phyloP scores from a whole-genome alignment of 1,140 invertebrate species.

The Pseudachorutes palmiensis region DNA sequence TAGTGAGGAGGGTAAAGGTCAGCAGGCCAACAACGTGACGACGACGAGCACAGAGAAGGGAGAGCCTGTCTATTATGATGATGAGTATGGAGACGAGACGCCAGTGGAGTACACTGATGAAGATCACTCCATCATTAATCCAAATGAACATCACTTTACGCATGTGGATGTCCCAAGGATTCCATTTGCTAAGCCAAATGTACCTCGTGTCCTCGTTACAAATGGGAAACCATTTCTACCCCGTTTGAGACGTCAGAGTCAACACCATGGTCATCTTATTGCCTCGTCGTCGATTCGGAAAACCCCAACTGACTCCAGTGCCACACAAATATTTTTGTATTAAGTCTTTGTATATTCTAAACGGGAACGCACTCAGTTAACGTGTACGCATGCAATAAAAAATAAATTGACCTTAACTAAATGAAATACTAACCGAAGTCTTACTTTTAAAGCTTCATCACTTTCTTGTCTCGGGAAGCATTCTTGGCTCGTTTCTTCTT shows the following conservation, averaged over 20 bases:
- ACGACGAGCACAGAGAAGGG: too few species aligned
- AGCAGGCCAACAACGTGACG: background rate
- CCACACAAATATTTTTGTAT: background rate
- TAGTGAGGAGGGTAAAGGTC: background rate
- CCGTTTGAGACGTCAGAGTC: conserved; percentile 29
- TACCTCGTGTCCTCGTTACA: conserved; percentile 35
- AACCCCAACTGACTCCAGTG: background rate
- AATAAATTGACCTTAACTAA: background rate
- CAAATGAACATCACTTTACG: conserved; percentile 34
- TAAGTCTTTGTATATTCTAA: background rate
- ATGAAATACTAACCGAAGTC: background rate
- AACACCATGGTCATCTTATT: conserved; percentile 12
- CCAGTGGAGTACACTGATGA: conserved; percentile 31
- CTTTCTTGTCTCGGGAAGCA: conserved; percentile 12
- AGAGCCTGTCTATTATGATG: conserved; percentile 30
- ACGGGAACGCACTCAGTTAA: background rate
- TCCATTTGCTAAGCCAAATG: conserved; percentile 38
- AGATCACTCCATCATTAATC: conserved; percentile 22
- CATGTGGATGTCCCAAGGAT: conserved; percentile 38
- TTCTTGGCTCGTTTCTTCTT: conserved; percentile 61
- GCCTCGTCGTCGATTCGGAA: background rate
- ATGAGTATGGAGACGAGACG: conserved; percentile 22
- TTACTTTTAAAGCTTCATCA: background rate
- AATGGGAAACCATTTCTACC: conserved; percentile 38
- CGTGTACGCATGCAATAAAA: background rate